Base-by-base conservation (phyloP, 2,113 vertebrate genomes). In the Oophaga pumilio region DNA sequence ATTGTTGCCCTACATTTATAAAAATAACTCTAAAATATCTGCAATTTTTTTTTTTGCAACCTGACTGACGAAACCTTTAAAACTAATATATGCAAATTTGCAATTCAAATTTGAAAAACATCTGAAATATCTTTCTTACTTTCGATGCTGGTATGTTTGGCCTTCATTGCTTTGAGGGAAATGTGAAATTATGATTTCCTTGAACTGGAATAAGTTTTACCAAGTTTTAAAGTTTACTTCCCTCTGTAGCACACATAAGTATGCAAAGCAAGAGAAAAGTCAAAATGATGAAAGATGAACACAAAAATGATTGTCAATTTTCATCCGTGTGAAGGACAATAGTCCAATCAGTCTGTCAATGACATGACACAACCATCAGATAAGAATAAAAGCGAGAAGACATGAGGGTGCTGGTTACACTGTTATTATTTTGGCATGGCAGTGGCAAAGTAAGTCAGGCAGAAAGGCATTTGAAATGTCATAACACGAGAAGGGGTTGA, bases 381-480 rank as follows among this genome's bases (percentile, higher is more conserved):
- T 87, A 87, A 71, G 76, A 26, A 20, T 49, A 43, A 14, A 9
- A 86, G 49, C 33, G 62, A 43, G 18, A 73, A 83, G 81, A 43
- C 66, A 81, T 81, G 85, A 59, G 85, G 77, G 85, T 49, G 50
- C 68, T 71, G 77, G 52, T 73, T 49, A 22, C 56, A 68, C 53
- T 20, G 53, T 60, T 56, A 87, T 80, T 80, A 80, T 60, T 57
- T 81, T 81, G 85, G 85, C 85, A 87, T 50, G 62, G 28, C 26
- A 22, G 26, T 28, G 76, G 66, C 66, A 81, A 80, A 50, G 85
- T 87, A 71, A 87, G 49, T 69, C 50, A 66, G 49, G 85, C 43
- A 66, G 64, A 73, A 87, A 87, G 85, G 85, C 66, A 81, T 87
- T 43, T 18, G 2, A 71, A 59, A 87, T 87, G 77, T 87, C 77